These are phyloP conservation scores for Tinea pellionella DNA, from an alignment of 2,888 invertebrate genomes.

Conservation along the genomic window DNA sequence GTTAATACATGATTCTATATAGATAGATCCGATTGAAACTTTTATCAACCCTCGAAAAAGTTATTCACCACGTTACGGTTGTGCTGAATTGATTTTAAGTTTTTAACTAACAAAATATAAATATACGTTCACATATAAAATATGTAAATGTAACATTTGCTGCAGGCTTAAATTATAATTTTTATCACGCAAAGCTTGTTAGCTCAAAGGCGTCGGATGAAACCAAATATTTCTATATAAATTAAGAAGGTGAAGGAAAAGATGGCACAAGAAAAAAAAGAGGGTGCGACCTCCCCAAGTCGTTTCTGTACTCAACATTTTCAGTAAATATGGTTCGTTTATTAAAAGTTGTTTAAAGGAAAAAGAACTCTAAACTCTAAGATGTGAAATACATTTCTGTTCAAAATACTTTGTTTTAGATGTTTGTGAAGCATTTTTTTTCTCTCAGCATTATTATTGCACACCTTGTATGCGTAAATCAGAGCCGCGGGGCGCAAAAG, in stretches of 20 bases:
- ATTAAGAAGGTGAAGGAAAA: constrained; percentile 58
- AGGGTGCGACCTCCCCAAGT: constrained; percentile 48
- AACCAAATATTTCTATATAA: constrained; percentile 65
- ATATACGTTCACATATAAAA: no score
- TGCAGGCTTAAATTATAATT: background rate
- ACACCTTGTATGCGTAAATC: constrained; percentile 71
- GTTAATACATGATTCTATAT: no score
- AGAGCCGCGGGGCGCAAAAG: constrained; percentile 50
- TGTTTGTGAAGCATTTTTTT: constrained; percentile 55
- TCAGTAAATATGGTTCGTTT: constrained; percentile 50
- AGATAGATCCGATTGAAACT: no score
- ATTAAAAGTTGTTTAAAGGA: constrained; percentile 22
- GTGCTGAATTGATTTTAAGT: no score
- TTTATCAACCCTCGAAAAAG: no score
- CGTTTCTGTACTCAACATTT: constrained; percentile 60
- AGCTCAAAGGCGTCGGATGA: constrained; percentile 51
- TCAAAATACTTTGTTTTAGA: constrained; percentile 16
- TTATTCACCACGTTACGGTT: no score
- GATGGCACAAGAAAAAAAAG: constrained; percentile 52
- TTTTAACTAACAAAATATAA: no score
- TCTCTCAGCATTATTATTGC: constrained; percentile 63
- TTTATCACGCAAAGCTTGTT: constrained; percentile 30
- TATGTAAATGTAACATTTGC: background rate
- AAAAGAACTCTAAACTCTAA: constrained; percentile 31
- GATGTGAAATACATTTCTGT: constrained; percentile 30